phyloP scores from a whole-genome alignment of 2,113 vertebrate genomes.

The Ptilonorhynchus violaceus region DNA sequence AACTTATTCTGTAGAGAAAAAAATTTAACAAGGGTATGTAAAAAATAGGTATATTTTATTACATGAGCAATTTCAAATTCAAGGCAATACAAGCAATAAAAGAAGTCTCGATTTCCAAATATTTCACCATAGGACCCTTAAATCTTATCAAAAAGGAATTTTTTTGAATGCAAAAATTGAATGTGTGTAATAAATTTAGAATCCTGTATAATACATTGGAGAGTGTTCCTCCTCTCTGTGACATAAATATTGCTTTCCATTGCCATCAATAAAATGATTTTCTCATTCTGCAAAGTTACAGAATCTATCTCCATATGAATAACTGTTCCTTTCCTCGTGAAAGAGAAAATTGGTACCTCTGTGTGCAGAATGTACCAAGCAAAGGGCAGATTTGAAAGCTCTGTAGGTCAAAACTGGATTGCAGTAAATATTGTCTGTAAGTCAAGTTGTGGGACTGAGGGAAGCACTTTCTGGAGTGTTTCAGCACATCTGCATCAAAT shows the following conservation, averaged over 20 bases:
- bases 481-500: neutral
- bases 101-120: neutral
- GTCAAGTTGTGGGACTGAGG: neutral
- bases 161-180: neutral
- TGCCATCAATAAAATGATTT: neutral
- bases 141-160: neutral
- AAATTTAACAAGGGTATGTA: neutral
- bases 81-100: neutral
- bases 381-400: neutral
- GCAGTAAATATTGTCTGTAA: neutral
- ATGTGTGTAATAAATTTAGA: neutral
- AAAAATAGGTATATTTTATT: neutral
- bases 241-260: neutral
- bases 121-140: neutral
- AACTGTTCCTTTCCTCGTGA: neutral
- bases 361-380: neutral
- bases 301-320: neutral
- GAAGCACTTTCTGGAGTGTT: neutral
- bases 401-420: neutral
- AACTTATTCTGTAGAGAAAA: neutral
- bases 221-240: neutral
- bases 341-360: neutral
- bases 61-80: neutral
- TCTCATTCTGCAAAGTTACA: neutral
- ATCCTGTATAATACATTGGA: neutral